Percentiles rank a stretch among this genome's conserved stretches.
These are phyloP conservation scores for Brevimyrus niger DNA, from an alignment of 2,113 vertebrate species.

Conservation along the genomic window DNA sequence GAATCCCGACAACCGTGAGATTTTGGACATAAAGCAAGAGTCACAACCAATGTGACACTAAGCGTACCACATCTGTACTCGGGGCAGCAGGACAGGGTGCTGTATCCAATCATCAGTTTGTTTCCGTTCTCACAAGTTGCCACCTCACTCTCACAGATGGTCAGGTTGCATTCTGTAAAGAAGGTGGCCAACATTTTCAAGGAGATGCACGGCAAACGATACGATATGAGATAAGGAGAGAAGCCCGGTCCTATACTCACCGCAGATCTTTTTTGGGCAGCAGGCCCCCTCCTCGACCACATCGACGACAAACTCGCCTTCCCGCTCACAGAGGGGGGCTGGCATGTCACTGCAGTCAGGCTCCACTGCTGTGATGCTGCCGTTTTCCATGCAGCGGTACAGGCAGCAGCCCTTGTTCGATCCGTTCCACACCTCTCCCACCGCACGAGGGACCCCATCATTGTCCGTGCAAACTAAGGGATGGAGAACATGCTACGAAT, in stretches of 20 bases:
- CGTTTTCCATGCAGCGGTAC: conserved; percentile 80
- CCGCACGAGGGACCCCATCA: conserved; percentile 68
- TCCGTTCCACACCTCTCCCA: conserved; percentile 85
- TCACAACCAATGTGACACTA: not conserved
- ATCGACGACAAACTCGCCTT: conserved; percentile 76
- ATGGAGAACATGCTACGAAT: too few relatives aligned
- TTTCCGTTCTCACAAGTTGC: conserved; percentile 72
- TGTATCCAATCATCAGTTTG: conserved; percentile 72
- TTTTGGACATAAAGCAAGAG: not conserved
- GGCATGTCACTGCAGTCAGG: conserved; percentile 72
- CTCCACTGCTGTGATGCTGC: conserved; percentile 77
- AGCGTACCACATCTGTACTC: conserved; percentile 84
- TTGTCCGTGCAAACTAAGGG: conserved; percentile 81
- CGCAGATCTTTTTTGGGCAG: conserved; percentile 84
- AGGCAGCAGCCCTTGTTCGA: conserved; percentile 79
- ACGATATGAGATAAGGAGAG: not conserved
- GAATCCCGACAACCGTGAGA: not conserved
- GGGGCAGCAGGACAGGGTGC: conserved; percentile 81
- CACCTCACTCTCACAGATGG: conserved; percentile 69
- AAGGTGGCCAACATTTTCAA: not conserved
- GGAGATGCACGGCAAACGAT: not conserved
- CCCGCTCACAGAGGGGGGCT: conserved; percentile 69
- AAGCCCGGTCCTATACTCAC: conserved; percentile 52
- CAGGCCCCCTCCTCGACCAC: conserved; percentile 74
- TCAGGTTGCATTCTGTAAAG: conserved; percentile 80